Evolutionary conservation across 53 echinoderm and acorn worm species (phyloP), one percentile per base, ranked within the genome.

Genomic region (Astropecten irregularis): DNA sequence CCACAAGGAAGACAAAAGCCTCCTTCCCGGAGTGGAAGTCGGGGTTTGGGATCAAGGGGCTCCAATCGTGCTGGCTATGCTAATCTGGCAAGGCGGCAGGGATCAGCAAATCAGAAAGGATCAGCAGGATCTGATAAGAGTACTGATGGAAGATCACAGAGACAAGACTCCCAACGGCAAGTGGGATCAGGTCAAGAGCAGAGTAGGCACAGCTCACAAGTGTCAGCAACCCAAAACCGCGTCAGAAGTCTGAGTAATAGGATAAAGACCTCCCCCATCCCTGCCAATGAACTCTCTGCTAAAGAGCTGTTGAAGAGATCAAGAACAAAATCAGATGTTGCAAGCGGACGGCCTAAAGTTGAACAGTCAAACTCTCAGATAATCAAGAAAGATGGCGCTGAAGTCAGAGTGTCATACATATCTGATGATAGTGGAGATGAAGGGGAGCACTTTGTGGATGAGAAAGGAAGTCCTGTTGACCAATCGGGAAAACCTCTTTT

Each of bases 341-440:
- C 26, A 1, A 40, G 27, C 2, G 19, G 35, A 9, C 18, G 25
- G 29, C 63, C 73, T 47, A 72, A 36, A 25, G 38, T 84, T 58
- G 57, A 70, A 31, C 71, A 58, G 10, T 85, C 64, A 49, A 30
- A 73, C 46, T 76, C 76, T 16, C 59, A 76, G 29, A 27, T 59
- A 18, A 36, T 37, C 30, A 60, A 50, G 81, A 81, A 82, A 44
- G 69, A 39, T 33, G 91, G 91, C 13, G 87, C 91, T 35, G 88
- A 72, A 37, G 91, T 96, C 4, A 71, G 89, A 18, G 96, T 96
- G 15, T 88, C 89, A 18, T 96, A 96, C 63, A 96, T 96, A 42
- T 96, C 96, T 40, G 97, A 94, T 71, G 97, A 97, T 40, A 94
- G 94, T 55, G 94, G 85, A 9, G 94, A 97, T 79, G 97, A 97